Evolutionary conservation across 2,113 vertebrate genomes (phyloP), one percentile per base, ranked within the genome.

Genomic region (Carassius gibelio): DNA sequence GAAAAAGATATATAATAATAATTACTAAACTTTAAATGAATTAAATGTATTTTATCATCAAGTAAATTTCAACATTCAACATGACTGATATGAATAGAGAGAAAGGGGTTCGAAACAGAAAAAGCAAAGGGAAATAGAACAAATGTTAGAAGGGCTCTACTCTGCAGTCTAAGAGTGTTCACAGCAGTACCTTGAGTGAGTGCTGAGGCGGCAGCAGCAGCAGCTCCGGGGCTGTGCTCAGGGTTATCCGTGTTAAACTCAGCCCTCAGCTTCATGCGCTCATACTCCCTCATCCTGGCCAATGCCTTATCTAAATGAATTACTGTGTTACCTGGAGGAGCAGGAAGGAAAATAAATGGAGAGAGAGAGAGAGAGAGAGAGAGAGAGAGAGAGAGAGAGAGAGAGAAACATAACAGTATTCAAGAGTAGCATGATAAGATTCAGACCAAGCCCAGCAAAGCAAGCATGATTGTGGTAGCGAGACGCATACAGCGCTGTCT

Each of bases 231-330:
- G 72, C 87, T 87, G 93, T 92, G 87, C 91, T 50, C 91, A 91
- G 90, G 90, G 87, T 92, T 92, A 93, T 91, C 93, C 90, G 81
- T 92, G 90, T 92, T 90, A 91, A 89, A 90, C 91, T 96, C 96
- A 89, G 93, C 93, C 90, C 96, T 96, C 89, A 94, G 95, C 93
- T 99, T 99, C 95, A 97, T 95, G 91, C 94, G 96, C 87, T 98
- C 97, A 92, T 98, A 97, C 83, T 96, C 96, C 90, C 95, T 96
- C 96, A 99, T 98, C 92, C 96, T 95, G 91, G 95, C 95, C 94
- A 98, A 93, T 88, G 97, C 97, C 92, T 98, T 97, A 94, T 99
- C 98, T 95, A 99, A 95, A 94, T 99, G 97, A 95, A 99, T 98
- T 93, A 99, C 98, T 48, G 98, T 99, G 93, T 98, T 98, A 89